Percentiles rank a stretch among this genome's conserved stretches.
Conservation (phyloP, 2,888 invertebrate genomes). For the Micropterix aruncella region DNA sequence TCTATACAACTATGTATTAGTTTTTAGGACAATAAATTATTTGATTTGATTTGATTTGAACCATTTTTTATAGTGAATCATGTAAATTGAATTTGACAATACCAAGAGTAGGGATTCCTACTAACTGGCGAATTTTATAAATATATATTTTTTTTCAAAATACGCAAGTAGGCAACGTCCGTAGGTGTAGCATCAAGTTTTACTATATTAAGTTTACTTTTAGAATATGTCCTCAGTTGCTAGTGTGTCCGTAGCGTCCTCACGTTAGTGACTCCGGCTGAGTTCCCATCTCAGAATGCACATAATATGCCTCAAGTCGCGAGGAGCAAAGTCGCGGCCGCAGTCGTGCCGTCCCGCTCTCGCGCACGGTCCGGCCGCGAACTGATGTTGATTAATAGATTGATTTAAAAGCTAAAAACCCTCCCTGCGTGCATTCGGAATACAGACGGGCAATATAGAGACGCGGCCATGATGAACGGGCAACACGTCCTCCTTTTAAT, state of each 20-base stretch:
- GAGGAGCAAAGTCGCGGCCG: neutral
- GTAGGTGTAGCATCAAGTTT: too few species aligned
- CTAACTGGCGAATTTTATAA: too few species aligned
- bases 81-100: too few species aligned
- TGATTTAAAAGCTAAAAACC: neutral
- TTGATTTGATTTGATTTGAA: too few species aligned
- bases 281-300: neutral
- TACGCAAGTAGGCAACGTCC: too few species aligned
- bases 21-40: too few species aligned
- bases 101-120: too few species aligned
- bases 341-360: neutral
- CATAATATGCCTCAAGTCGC: neutral
- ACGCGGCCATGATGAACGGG: neutral
- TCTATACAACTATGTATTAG: too few species aligned
- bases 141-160: too few species aligned
- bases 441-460: neutral
- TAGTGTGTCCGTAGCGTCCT: neutral
- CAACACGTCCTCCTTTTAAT: neutral
- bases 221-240: too few species aligned
- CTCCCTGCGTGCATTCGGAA: neutral
- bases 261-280: neutral
- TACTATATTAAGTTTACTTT: too few species aligned
- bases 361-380: neutral
- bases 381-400: neutral
- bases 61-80: too few species aligned